A percentile compares a stretch with the other conserved stretches of the same genome.
Conservation (phyloP, 2,888 invertebrate species). For the Aphodius granarius region DNA sequence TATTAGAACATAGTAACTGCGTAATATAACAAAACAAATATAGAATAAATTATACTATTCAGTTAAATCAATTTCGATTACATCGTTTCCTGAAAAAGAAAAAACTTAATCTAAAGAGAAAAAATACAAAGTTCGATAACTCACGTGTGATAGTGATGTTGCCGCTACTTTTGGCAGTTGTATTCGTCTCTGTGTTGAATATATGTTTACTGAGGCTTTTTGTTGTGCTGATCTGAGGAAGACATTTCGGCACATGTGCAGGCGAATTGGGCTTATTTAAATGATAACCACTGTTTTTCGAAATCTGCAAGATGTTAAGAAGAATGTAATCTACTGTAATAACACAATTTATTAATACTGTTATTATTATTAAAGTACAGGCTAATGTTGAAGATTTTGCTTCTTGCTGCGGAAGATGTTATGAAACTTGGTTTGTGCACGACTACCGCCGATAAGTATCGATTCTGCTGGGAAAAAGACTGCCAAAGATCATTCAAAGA, state of each 20-base stretch:
- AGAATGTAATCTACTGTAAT: background rate
- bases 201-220: background rate
- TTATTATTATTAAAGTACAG: background rate
- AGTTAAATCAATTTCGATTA: background rate
- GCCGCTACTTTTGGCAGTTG: background rate
- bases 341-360: no score
- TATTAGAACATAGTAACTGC: no score
- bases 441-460: no score
- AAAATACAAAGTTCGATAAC: background rate
- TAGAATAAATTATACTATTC: background rate
- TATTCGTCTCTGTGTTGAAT: background rate
- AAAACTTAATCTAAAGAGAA: background rate
- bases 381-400: background rate
- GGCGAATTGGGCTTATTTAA: background rate
- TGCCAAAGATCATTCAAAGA: no score
- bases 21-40: background rate
- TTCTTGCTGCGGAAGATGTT: no score
- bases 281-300: background rate
- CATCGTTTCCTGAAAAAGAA: background rate
- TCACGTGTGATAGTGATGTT: background rate
- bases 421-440: no score
- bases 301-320: background rate
- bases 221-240: background rate
- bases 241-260: background rate
- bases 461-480: no score